Percentiles rank a stretch among this genome's conserved stretches.
Evolutionary conservation across 2,888 invertebrate species (phyloP).

Genomic region (Sussaba pulchella): DNA sequence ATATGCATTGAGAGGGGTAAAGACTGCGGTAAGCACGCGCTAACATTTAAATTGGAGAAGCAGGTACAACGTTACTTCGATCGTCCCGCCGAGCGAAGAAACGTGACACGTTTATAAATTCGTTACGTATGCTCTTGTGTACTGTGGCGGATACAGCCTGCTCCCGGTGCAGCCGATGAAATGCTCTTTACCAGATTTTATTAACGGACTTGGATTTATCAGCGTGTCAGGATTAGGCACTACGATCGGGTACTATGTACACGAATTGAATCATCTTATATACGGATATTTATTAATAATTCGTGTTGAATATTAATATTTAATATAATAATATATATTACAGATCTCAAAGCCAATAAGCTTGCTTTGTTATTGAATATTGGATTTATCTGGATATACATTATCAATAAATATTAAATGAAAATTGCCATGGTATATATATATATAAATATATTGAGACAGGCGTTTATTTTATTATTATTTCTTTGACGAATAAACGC

Average conservation of each 20-base stretch:
- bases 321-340: too few species aligned
- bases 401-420: too few species aligned
- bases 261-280: too few species aligned
- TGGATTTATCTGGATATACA: too few species aligned
- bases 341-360: too few species aligned
- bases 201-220: background rate
- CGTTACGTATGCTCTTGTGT: conserved; percentile 37
- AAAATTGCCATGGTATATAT: too few species aligned
- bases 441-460: too few species aligned
- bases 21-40: conserved; percentile 26
- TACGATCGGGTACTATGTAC: background rate
- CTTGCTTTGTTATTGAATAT: too few species aligned
- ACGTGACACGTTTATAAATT: conserved; percentile 57
- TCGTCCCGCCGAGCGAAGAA: conserved; percentile 14
- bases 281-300: too few species aligned
- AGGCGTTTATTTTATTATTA: too few species aligned
- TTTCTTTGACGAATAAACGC: too few species aligned
- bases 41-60: conserved; percentile 45
- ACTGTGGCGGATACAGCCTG: conserved; percentile 25
- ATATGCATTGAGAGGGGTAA: conserved; percentile 19
- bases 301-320: too few species aligned
- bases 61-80: conserved; percentile 30
- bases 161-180: conserved; percentile 12
- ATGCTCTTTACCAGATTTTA: conserved; percentile 12
- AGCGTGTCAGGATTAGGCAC: conserved; percentile 23